phyloP scores from a whole-genome alignment of 2,888 invertebrate species.

The Perdita meconis region DNA sequence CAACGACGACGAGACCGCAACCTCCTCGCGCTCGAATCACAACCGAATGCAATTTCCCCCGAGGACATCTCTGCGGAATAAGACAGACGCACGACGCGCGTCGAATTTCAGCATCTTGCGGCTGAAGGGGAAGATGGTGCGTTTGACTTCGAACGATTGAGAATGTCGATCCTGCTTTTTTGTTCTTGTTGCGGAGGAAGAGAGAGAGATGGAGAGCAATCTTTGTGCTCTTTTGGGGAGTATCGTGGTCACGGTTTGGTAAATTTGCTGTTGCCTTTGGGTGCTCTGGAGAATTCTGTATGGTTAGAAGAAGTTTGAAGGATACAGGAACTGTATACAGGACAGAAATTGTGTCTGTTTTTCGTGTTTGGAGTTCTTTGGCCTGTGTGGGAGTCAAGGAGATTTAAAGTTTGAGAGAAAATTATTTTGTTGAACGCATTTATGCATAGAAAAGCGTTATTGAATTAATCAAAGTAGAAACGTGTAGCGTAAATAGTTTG shows the following conservation, averaged over 20 bases:
- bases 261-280: background rate
- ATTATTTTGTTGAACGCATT: too few species aligned
- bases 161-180: conserved; percentile 15
- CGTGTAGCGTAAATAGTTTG: too few species aligned
- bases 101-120: background rate
- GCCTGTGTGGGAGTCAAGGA: too few species aligned
- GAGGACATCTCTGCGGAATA: conserved; percentile 27
- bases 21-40: conserved; percentile 45
- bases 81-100: conserved; percentile 23
- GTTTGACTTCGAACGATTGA: conserved; percentile 22
- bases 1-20: conserved; percentile 42
- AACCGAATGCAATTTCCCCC: conserved; percentile 56
- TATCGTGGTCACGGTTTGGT: background rate
- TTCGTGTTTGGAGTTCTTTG: too few species aligned
- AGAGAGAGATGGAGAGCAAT: background rate
- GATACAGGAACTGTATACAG: too few species aligned
- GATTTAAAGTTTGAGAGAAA: too few species aligned
- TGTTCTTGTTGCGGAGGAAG: background rate
- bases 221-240: background rate
- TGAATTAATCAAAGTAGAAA: too few species aligned
- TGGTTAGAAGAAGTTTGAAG: too few species aligned
- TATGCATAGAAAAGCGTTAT: too few species aligned
- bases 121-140: background rate
- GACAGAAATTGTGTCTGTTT: too few species aligned
- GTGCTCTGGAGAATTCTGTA: too few species aligned